Conservation (phyloP, 2,888 invertebrate species). For the Pasiphila rectangulata region DNA sequence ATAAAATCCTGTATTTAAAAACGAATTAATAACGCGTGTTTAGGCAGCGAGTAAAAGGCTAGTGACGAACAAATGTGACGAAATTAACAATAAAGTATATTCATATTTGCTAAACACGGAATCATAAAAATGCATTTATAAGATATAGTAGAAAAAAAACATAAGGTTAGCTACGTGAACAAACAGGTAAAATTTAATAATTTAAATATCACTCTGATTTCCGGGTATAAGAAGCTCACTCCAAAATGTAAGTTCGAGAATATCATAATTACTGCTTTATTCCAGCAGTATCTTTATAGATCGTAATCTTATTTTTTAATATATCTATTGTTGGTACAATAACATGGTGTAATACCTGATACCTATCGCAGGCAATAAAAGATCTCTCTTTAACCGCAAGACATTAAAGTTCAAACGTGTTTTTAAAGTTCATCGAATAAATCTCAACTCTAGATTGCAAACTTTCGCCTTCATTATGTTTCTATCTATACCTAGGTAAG, state of each 20-base stretch:
- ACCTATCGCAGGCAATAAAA: slow-evolving; percentile 18
- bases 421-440: slow-evolving; percentile 30
- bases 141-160: too few species aligned
- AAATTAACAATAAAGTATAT: too few species aligned
- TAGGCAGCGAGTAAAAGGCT: too few species aligned
- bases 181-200: neutral
- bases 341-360: slow-evolving; percentile 9
- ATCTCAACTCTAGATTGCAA: slow-evolving; percentile 25
- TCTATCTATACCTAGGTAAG: neutral
- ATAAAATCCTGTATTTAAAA: too few species aligned
- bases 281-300: too few species aligned
- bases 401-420: slow-evolving; percentile 30
- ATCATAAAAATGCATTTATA: too few species aligned
- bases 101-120: too few species aligned
- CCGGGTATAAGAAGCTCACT: neutral
- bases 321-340: neutral
- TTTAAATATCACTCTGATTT: neutral
- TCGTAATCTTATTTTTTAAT: too few species aligned
- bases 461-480: slow-evolving; percentile 20
- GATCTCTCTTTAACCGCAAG: slow-evolving; percentile 26
- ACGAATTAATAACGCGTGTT: too few species aligned
- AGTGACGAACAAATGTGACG: too few species aligned
- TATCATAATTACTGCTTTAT: too few species aligned
- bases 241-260: too few species aligned
- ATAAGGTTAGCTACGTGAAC: neutral